Evolutionary conservation across 2,113 vertebrate genomes (phyloP), one percentile per base, ranked within the genome.

Genomic region (Ardeotis arabs): DNA sequence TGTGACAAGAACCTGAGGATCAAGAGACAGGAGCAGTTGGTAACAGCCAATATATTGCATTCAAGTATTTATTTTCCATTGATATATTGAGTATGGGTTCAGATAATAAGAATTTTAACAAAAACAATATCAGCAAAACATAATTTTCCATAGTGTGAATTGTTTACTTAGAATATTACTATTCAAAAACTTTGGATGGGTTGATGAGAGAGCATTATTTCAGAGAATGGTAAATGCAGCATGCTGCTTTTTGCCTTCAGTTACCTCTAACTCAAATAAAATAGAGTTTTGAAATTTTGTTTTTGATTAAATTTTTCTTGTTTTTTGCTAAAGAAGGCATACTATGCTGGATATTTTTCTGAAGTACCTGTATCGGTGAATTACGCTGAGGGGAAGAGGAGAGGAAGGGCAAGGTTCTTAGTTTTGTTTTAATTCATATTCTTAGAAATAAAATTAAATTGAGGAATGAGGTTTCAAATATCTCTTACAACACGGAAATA

Each of bases 141-240:
- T 53, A 87, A 94, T 96, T 97, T 94, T 91, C 89, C 73, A 87
- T 96, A 89, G 93, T 94, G 93, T 92, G 91, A 87, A 45, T 96
- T 91, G 83, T 97, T 97, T 96, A 91, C 95, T 96, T 97, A 96
- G 70, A 97, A 93, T 70, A 41, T 72, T 94, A 33, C 90, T 87
- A 85, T 96, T 95, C 82, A 94, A 93, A 95, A 96, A 79, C 92
- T 97, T 95, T 74, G 89, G 81, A 89, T 94, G 92, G 88, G 84
- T 79, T 95, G 95, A 95, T 88, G 86, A 96, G 95, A 96, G 89
- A 91, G 70, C 85, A 89, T 94, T 97, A 97, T 95, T 97, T 96
- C 92, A 91, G 85, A 95, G 80, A 95, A 83, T 76, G 79, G 64
- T 93, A 93, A 96, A 91, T 85, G 85, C 73, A 96, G 84, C 89